Evolutionary conservation across 2,797 vertebrate genomes (phyloP).

Genomic region (Coreius guichenoti): DNA sequence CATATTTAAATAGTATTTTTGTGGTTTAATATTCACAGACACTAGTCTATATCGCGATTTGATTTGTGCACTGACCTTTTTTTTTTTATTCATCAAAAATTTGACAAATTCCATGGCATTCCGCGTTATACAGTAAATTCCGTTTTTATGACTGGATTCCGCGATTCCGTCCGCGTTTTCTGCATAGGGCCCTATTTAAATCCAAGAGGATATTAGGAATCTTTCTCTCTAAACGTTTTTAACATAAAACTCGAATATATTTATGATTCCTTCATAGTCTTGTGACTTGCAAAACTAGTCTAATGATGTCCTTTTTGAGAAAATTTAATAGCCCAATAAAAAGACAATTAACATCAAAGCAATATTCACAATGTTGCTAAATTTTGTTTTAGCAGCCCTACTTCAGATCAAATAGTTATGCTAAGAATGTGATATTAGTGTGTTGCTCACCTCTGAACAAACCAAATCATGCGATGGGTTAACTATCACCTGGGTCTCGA

Average conservation of each 20-base stretch:
- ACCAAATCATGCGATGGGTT: slow-evolving; percentile 87
- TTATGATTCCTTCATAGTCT: not conserved
- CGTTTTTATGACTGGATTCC: too few relatives aligned
- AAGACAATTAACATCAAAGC: not conserved
- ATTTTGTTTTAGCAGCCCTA: not conserved
- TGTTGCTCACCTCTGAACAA: slow-evolving; percentile 84
- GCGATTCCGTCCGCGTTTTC: too few relatives aligned
- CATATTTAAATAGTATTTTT: too few relatives aligned
- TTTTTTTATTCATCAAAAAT: too few relatives aligned
- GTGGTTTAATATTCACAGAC: too few relatives aligned
- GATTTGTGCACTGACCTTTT: too few relatives aligned
- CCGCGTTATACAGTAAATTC: too few relatives aligned
- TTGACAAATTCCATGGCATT: too few relatives aligned
- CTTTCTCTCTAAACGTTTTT: too few relatives aligned
- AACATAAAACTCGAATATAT: not conserved
- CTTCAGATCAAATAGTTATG: not conserved
- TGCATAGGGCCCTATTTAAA: too few relatives aligned
- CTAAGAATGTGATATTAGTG: not conserved
- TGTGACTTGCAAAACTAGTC: not conserved
- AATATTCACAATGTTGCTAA: not conserved
- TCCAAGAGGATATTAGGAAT: too few relatives aligned
- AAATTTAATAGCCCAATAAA: not conserved
- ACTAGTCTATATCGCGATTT: too few relatives aligned
- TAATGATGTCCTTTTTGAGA: not conserved
- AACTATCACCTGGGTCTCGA: slow-evolving; percentile 89